These are phyloP conservation scores for Papilio elwesi DNA, from an alignment of 2,888 invertebrate species.

Conservation along the genomic window DNA sequence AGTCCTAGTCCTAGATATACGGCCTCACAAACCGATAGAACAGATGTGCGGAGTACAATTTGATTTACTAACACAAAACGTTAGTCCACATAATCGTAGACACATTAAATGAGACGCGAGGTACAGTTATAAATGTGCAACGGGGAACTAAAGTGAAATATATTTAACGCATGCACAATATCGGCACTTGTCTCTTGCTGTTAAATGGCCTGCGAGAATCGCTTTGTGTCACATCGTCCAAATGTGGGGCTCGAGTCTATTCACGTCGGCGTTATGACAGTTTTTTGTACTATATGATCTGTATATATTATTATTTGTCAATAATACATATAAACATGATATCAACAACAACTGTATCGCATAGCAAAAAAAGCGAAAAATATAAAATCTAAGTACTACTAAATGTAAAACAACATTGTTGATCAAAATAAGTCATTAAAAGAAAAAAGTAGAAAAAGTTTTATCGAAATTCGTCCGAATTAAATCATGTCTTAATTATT, in stretches of 20 bases:
- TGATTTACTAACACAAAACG: slow-evolving; percentile 48
- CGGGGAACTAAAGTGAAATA: slow-evolving; percentile 61
- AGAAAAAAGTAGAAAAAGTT: too few species aligned
- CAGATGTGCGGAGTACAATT: slow-evolving; percentile 52
- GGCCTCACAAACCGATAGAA: slow-evolving; percentile 9
- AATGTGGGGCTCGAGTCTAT: slow-evolving; percentile 55
- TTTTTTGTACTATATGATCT: neutral
- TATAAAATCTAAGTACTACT: too few species aligned
- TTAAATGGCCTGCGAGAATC: slow-evolving; percentile 69
- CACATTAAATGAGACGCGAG: slow-evolving; percentile 66
- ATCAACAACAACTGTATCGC: neutral
- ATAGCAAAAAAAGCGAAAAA: neutral
- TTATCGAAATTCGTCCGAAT: too few species aligned
- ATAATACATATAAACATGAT: neutral
- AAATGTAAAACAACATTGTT: too few species aligned
- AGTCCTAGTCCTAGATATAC: neutral
- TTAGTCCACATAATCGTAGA: slow-evolving; percentile 59
- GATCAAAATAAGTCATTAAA: too few species aligned
- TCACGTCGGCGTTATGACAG: neutral
- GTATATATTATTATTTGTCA: neutral
- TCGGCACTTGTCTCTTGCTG: slow-evolving; percentile 69
- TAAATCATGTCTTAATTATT: too few species aligned
- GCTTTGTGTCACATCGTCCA: slow-evolving; percentile 45
- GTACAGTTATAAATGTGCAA: slow-evolving; percentile 66
- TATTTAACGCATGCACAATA: slow-evolving; percentile 68